Evolutionary conservation across 2,113 vertebrate genomes (phyloP).

Genomic region (Phrynosoma blainvillii): DNA sequence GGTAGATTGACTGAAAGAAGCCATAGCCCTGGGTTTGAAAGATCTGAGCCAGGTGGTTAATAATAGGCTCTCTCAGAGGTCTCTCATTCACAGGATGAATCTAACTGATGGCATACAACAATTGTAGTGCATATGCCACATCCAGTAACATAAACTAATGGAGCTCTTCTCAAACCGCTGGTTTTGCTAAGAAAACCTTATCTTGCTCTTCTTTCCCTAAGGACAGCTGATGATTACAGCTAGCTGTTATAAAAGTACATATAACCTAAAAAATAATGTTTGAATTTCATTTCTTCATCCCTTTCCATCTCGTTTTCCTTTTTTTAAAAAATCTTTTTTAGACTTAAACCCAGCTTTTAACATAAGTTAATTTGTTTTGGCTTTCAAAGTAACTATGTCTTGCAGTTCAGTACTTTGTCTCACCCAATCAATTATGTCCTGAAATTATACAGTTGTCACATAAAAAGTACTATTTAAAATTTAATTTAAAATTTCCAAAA

Average conservation of each 20-base stretch:
- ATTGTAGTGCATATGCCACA: no score
- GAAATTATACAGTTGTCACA: background rate
- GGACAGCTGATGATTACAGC: background rate
- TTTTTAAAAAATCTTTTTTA: background rate
- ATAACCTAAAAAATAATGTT: background rate
- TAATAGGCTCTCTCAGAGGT: no score
- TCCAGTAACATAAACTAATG: no score
- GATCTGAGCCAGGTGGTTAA: no score
- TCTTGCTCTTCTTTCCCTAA: background rate
- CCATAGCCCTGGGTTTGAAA: no score
- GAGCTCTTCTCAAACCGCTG: no score
- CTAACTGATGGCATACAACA: no score
- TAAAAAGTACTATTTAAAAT: background rate
- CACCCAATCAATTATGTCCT: background rate
- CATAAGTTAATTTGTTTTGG: background rate
- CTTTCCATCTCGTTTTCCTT: background rate
- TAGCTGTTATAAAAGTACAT: background rate
- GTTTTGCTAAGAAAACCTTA: background rate
- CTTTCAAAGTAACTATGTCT: background rate
- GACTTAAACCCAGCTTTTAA: background rate
- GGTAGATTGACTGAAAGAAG: no score
- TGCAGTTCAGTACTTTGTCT: background rate
- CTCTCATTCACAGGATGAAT: no score
- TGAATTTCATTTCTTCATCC: background rate
- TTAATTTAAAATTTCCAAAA: conserved; percentile 1